Evolutionary conservation across 2,888 invertebrate genomes (phyloP).

Genomic region (Lepidocyrtinus sp.): DNA sequence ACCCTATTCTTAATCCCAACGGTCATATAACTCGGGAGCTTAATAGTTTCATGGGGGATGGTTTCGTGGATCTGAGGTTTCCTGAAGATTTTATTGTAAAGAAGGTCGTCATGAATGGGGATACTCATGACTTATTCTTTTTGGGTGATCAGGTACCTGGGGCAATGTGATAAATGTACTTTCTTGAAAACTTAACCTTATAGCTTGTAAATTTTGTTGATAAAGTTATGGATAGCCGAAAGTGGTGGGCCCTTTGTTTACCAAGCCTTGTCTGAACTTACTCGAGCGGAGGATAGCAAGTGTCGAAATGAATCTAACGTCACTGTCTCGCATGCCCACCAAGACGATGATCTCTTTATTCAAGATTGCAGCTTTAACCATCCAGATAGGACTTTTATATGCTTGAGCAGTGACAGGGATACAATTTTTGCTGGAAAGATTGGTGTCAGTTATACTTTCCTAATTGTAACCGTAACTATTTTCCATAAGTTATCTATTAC

Average conservation of each 20-base stretch:
- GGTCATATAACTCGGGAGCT: constrained; percentile 27
- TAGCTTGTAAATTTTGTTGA: neutral
- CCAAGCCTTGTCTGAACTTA: constrained; percentile 22
- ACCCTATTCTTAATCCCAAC: no score
- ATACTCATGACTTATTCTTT: constrained; percentile 59
- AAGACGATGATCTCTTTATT: constrained; percentile 7
- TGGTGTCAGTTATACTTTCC: constrained; percentile 47
- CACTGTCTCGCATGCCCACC: neutral
- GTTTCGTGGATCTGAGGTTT: constrained; percentile 56
- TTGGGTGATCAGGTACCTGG: constrained; percentile 51
- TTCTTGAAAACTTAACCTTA: neutral
- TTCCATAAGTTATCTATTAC: neutral
- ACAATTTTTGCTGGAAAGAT: constrained; percentile 57
- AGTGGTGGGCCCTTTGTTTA: constrained; percentile 56
- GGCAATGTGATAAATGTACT: neutral
- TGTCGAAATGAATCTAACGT: neutral
- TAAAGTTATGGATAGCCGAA: constrained; percentile 63
- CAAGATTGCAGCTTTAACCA: constrained; percentile 64
- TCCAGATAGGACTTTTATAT: constrained; percentile 63
- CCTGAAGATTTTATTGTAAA: constrained; percentile 44
- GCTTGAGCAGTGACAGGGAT: constrained; percentile 28
- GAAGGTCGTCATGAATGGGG: constrained; percentile 51
- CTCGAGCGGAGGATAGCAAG: neutral
- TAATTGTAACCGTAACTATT: neutral
- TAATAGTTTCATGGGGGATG: constrained; percentile 39